A percentile compares a stretch with the other conserved stretches of the same genome.
These are phyloP conservation scores for Hylyphantes graminicola DNA, from an alignment of 1,140 invertebrate species.

Conservation along the genomic window DNA sequence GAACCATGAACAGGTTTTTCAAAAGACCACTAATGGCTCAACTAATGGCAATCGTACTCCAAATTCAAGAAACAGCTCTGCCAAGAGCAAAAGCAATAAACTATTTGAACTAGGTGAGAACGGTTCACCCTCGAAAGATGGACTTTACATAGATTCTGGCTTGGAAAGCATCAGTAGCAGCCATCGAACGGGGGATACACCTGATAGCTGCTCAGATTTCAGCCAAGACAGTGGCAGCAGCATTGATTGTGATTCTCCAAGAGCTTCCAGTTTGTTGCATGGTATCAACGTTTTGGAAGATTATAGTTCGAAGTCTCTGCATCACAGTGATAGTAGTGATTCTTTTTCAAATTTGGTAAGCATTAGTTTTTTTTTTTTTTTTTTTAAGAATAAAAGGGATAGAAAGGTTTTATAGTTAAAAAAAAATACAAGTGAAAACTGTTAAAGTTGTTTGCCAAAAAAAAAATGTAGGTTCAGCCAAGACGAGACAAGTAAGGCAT, in stretches of 20 bases:
- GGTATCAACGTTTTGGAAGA: constrained; percentile 37
- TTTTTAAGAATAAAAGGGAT: too few species aligned
- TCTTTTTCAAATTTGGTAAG: constrained; percentile 19
- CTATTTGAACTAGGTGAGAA: not conserved
- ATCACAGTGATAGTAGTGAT: not conserved
- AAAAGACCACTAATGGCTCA: not conserved
- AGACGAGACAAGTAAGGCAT: too few species aligned
- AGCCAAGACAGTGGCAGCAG: constrained; percentile 56
- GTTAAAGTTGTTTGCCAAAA: too few species aligned
- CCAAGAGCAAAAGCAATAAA: constrained; percentile 7
- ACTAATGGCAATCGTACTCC: not conserved
- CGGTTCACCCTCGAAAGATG: not conserved
- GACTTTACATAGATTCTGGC: constrained; percentile 50
- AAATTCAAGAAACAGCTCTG: not conserved
- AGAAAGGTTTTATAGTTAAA: too few species aligned
- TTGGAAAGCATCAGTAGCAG: constrained; percentile 58
- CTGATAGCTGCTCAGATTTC: constrained; percentile 56
- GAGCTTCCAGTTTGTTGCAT: constrained; percentile 25
- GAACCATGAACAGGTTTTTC: too few species aligned
- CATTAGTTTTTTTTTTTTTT: not conserved
- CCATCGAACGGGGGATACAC: constrained; percentile 51
- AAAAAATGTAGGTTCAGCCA: too few species aligned
- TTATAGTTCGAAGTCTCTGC: constrained; percentile 21
- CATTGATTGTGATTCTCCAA: constrained; percentile 52
- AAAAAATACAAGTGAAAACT: too few species aligned